A percentile compares a stretch with the other conserved stretches of the same genome.
These are phyloP conservation scores for Lumbricus terrestris DNA, from an alignment of 2,888 invertebrate genomes.

Conservation along the genomic window DNA sequence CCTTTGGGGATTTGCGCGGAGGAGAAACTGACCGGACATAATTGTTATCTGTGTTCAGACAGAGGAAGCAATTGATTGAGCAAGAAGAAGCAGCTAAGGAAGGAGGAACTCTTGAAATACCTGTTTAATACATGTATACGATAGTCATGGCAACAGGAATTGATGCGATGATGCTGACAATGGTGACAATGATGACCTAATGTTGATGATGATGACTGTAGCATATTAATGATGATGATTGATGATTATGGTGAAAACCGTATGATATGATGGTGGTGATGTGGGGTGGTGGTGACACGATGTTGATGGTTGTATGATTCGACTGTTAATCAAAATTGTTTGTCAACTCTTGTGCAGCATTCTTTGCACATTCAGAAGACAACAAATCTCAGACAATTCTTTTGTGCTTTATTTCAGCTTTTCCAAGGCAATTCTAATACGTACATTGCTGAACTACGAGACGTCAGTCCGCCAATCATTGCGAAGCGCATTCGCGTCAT, in stretches of 20 bases:
- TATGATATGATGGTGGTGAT: not conserved
- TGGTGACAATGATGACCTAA: not conserved
- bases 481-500: constrained; percentile 65
- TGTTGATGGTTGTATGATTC: not conserved
- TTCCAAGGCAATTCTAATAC: constrained; percentile 17
- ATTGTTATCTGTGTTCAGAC: not conserved
- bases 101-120: not conserved
- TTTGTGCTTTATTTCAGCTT: not conserved
- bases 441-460: constrained; percentile 16
- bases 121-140: not conserved
- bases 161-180: not conserved
- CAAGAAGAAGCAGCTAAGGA: not conserved
- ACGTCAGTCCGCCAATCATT: constrained; percentile 15
- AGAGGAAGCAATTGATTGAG: not conserved
- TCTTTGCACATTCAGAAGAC: not conserved
- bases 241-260: not conserved
- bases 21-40: not conserved
- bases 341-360: not conserved
- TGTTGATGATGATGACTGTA: not conserved
- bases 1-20: not conserved
- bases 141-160: not conserved
- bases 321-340: not conserved
- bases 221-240: not conserved
- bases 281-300: not conserved
- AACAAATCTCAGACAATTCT: not conserved